These are phyloP conservation scores for Thalassarche chlororhynchos DNA, from an alignment of 2,113 vertebrate genomes.

Conservation along the genomic window DNA sequence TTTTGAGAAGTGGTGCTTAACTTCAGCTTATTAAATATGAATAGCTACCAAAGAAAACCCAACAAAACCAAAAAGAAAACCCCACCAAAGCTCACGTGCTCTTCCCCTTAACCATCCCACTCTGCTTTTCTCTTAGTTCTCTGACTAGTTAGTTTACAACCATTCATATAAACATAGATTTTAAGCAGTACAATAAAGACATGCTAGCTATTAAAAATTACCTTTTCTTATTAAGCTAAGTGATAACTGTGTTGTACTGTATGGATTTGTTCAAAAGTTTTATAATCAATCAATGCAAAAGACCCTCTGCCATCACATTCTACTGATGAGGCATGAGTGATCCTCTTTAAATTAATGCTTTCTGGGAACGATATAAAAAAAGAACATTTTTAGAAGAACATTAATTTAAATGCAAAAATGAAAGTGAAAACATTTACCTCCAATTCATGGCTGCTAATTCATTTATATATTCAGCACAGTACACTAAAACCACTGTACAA, in stretches of 20 bases:
- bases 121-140: not conserved
- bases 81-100: not conserved
- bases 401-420: not conserved
- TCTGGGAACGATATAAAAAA: not conserved
- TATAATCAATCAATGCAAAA: not conserved
- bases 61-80: not conserved
- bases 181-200: not conserved
- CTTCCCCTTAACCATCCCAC: not conserved
- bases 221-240: not conserved
- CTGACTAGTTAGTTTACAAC: not conserved
- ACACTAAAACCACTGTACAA: conserved; percentile 84
- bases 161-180: not conserved
- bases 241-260: not conserved
- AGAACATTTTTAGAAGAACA: not conserved
- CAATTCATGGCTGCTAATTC: conserved; percentile 94
- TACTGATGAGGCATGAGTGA: not conserved
- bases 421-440: conserved; percentile 78
- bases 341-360: not conserved
- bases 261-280: not conserved
- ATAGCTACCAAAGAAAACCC: not conserved
- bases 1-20: not conserved
- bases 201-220: not conserved
- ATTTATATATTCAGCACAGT: conserved; percentile 91
- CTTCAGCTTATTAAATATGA: not conserved
- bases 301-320: not conserved